Evolutionary conservation across 2,113 vertebrate genomes (phyloP).

Genomic region (Andinoacara biseriatus): DNA sequence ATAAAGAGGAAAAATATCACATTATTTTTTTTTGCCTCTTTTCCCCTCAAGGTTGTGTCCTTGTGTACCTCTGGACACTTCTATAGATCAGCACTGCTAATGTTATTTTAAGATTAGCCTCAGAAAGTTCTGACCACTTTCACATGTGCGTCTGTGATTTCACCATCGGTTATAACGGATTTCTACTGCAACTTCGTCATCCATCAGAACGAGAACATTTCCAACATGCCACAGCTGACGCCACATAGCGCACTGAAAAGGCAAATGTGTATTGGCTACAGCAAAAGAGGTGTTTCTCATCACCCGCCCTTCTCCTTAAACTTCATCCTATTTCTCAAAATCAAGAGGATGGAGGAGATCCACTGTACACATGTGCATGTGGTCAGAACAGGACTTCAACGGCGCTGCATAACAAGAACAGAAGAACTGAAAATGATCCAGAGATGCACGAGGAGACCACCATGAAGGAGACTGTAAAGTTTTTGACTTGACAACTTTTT

Average conservation of each 20-base stretch:
- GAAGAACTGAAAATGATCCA: neutral
- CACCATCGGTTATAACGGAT: neutral
- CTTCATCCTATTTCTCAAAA: neutral
- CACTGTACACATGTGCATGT: rapidly evolving
- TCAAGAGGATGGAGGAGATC: neutral
- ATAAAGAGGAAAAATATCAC: neutral
- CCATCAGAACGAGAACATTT: neutral
- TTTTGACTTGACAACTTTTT: neutral
- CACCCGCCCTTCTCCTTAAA: no score
- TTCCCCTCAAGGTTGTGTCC: no score
- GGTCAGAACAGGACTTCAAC: neutral
- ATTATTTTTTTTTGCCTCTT: neutral
- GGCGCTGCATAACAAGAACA: neutral
- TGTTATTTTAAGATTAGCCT: neutral
- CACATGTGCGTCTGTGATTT: no score
- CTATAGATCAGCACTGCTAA: neutral
- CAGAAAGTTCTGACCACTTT: no score
- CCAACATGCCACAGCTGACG: neutral
- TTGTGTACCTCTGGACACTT: no score
- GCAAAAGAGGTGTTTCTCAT: neutral
- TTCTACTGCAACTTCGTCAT: neutral
- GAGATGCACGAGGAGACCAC: neutral
- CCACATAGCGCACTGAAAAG: neutral
- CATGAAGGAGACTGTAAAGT: neutral
- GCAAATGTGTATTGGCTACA: no score